Conservation (phyloP, 2,113 vertebrate species). For the Chloropsis cyanopogon region DNA sequence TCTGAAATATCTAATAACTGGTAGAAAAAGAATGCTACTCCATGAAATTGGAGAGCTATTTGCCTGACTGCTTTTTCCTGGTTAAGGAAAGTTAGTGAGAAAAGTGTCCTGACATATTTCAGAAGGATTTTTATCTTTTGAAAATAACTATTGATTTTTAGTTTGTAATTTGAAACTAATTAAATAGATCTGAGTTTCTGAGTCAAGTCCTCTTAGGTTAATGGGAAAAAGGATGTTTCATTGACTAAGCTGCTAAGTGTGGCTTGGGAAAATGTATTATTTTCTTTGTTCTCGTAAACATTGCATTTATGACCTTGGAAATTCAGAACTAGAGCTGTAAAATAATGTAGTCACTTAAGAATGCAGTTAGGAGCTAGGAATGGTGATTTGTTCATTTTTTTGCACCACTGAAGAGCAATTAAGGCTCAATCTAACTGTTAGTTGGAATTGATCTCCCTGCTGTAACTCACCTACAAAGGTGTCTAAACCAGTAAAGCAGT, state of each 20-base stretch:
- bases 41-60: neutral
- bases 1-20: neutral
- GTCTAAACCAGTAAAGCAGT: neutral
- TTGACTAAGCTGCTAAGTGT: neutral
- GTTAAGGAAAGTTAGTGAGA: neutral
- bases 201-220: slow-evolving; percentile 1
- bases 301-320: slow-evolving; percentile 18
- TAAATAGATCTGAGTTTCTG: slow-evolving; percentile 16
- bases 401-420: neutral
- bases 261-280: slow-evolving; percentile 5
- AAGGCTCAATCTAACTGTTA: neutral
- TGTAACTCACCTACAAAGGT: neutral
- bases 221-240: slow-evolving; percentile 28
- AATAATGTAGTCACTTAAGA: neutral
- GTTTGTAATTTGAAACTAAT: slow-evolving; percentile 20
- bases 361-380: neutral
- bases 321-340: neutral
- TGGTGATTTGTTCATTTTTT: neutral
- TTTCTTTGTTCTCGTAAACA: slow-evolving; percentile 14
- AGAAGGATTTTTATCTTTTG: slow-evolving; percentile 16
- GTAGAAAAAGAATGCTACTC: neutral
- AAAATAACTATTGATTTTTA: slow-evolving; percentile 52
- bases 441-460: neutral
- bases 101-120: neutral
- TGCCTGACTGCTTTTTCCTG: neutral